A percentile compares a stretch with the other conserved stretches of the same genome.
phyloP scores from a whole-genome alignment of 2,888 invertebrate species.

The Tholera decimalis region DNA sequence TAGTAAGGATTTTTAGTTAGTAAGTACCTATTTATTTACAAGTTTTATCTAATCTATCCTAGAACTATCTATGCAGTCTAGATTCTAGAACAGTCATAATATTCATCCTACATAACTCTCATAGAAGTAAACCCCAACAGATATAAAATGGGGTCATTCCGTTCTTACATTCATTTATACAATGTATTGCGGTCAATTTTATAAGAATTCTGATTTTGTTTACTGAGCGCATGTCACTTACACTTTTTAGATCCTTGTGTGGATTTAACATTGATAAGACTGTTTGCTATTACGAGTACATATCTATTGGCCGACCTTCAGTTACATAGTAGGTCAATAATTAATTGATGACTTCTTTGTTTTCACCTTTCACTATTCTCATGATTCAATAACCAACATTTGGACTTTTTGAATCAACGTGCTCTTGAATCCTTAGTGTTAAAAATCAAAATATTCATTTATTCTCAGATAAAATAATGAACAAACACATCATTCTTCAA shows the following conservation, averaged over 20 bases:
- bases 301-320: background rate
- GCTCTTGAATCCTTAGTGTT: background rate
- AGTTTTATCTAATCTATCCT: background rate
- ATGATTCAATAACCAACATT: too few species aligned
- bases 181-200: slow-evolving; percentile 46
- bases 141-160: slow-evolving; percentile 11
- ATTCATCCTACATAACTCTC: background rate
- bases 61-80: slow-evolving; percentile 5
- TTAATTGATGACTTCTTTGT: background rate
- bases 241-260: slow-evolving; percentile 58
- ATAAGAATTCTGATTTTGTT: slow-evolving; percentile 58
- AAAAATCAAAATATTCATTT: background rate
- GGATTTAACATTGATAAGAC: slow-evolving; percentile 16
- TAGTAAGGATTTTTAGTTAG: too few species aligned
- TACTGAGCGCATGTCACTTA: slow-evolving; percentile 47
- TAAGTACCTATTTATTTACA: background rate
- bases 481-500: slow-evolving; percentile 19
- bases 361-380: too few species aligned
- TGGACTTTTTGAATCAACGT: too few species aligned
- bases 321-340: background rate
- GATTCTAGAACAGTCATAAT: slow-evolving; percentile 16
- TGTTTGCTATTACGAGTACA: slow-evolving; percentile 12
- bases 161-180: slow-evolving; percentile 43
- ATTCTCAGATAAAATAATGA: slow-evolving; percentile 28
- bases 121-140: slow-evolving; percentile 2